A percentile compares a stretch with the other conserved stretches of the same genome.
phyloP scores from a whole-genome alignment of 53 echinoderm and acorn worm genomes.

The Stichopus horrens region DNA sequence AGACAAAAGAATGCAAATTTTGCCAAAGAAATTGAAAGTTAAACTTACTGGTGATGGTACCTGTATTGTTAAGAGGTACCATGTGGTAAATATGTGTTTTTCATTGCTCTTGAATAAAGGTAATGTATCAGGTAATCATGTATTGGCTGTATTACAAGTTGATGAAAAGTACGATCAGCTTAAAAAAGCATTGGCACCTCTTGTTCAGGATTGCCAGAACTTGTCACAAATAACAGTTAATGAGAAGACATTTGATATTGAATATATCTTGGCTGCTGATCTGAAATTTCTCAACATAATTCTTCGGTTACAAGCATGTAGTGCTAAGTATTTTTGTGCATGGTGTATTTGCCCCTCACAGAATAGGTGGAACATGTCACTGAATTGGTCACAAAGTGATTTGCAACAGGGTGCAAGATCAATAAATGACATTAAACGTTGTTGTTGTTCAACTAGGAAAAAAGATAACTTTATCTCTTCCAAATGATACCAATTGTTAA shows the following conservation, averaged over 20 bases:
- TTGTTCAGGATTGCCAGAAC: background rate
- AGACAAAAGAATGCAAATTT: background rate
- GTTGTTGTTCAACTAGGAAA: background rate
- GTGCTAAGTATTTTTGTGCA: conserved; percentile 47
- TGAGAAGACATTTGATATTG: conserved; percentile 33
- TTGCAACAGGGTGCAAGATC: background rate
- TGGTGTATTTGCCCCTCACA: conserved; percentile 54
- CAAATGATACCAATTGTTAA: conserved; percentile 12
- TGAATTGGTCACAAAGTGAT: background rate
- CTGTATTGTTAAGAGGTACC: conserved; percentile 45
- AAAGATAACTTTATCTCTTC: background rate
- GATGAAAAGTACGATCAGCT: conserved; percentile 44
- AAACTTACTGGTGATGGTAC: conserved; percentile 56
- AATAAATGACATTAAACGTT: background rate
- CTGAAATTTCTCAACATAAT: conserved; percentile 58
- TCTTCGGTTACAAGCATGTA: conserved; percentile 52
- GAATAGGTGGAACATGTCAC: conserved; percentile 29
- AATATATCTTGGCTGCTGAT: conserved; percentile 39
- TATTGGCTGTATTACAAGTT: conserved; percentile 25
- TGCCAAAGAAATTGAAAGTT: conserved; percentile 24
- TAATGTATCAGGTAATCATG: conserved; percentile 17
- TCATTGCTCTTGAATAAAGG: background rate
- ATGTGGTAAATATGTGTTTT: conserved; percentile 1
- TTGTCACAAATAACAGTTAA: conserved; percentile 7
- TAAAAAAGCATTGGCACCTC: background rate